A percentile compares a stretch with the other conserved stretches of the same genome.
Conservation (phyloP, 2,113 vertebrate species). For the Haemorhous mexicanus region DNA sequence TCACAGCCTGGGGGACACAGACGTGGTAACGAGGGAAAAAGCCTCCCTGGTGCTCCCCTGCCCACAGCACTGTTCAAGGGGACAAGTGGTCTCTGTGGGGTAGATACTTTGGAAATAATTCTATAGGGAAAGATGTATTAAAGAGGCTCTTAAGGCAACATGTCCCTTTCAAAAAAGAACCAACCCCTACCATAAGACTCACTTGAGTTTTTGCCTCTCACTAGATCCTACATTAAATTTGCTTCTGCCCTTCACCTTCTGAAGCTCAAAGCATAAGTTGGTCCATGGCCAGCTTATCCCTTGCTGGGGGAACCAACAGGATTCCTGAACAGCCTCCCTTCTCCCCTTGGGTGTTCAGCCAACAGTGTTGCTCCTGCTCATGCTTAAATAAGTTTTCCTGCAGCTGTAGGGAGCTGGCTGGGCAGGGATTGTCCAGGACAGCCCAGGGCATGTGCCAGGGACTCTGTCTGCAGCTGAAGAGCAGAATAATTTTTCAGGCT, state of each 20-base stretch:
- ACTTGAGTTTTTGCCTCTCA: neutral
- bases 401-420: neutral
- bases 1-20: neutral
- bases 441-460: neutral
- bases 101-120: neutral
- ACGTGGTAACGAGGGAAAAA: accelerated
- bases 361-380: accelerated
- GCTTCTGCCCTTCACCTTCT: neutral
- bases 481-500: neutral
- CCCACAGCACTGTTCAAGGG: neutral
- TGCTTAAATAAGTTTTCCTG: neutral
- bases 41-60: neutral
- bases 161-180: neutral
- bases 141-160: neutral
- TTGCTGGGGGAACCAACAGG: neutral
- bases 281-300: neutral
- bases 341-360: neutral
- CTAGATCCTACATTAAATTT: neutral
- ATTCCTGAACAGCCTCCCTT: neutral
- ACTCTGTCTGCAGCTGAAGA: neutral
- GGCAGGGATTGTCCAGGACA: neutral
- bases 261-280: neutral
- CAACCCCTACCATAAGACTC: neutral
- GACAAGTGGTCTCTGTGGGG: too few species aligned
- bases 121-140: neutral